A percentile compares a stretch with the other conserved stretches of the same genome.
Evolutionary conservation across 2,888 invertebrate species (phyloP).

Genomic region (Cosmopolites sordidus): DNA sequence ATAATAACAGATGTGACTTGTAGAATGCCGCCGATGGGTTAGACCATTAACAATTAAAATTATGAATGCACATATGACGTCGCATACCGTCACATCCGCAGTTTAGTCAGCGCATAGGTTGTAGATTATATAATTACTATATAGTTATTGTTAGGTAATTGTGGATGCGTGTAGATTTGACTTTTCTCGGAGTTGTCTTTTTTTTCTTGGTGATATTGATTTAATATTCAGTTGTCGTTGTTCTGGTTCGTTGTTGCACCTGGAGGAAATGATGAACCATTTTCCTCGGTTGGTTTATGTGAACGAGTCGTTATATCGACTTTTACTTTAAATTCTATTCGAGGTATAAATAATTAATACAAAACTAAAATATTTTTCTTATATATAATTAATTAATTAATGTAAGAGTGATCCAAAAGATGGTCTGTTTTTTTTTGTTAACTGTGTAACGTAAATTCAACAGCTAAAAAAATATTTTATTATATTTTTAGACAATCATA

Average conservation of each 20-base stretch:
- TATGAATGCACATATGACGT: constrained; percentile 2
- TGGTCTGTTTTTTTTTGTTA: no score
- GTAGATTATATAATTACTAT: neutral
- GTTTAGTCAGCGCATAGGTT: neutral
- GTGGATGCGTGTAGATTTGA: neutral
- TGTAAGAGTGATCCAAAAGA: no score
- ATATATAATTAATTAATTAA: no score
- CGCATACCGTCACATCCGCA: neutral
- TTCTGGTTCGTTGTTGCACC: neutral
- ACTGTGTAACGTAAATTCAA: no score
- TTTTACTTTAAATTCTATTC: no score
- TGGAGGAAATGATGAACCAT: neutral
- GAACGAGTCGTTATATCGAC: no score
- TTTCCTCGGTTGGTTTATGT: no score
- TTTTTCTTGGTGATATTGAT: neutral
- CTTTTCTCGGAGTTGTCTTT: neutral
- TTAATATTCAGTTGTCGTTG: neutral
- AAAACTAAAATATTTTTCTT: no score
- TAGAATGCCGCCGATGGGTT: neutral
- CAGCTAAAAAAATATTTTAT: no score
- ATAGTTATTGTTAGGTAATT: neutral
- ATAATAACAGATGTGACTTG: neutral
- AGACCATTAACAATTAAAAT: constrained; percentile 4
- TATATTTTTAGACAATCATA: no score
- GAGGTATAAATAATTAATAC: no score